These are phyloP conservation scores for Neoaliturus tenellus DNA, from an alignment of 2,888 invertebrate species.

Conservation along the genomic window DNA sequence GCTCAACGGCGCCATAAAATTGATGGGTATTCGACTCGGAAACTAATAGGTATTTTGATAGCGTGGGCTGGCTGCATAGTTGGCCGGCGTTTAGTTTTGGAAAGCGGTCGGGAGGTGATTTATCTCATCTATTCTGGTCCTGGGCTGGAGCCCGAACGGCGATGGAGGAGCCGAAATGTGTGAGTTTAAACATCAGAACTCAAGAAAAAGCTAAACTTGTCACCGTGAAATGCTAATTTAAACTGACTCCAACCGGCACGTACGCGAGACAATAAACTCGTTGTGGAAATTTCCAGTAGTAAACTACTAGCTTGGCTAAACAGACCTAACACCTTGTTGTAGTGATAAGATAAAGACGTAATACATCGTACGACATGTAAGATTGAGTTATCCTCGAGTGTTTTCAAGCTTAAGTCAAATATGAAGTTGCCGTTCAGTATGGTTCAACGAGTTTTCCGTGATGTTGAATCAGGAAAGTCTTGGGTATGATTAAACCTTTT, in stretches of 20 bases:
- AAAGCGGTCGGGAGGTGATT: not conserved
- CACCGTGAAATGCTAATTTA: not conserved
- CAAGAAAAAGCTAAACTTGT: not conserved
- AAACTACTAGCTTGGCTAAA: too few relatives aligned
- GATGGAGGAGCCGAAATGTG: not conserved
- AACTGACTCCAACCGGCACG: not conserved
- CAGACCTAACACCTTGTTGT: too few relatives aligned
- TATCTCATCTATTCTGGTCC: not conserved
- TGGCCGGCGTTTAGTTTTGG: not conserved
- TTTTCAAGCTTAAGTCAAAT: too few relatives aligned
- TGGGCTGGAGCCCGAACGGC: not conserved
- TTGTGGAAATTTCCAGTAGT: not conserved
- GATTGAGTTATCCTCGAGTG: too few relatives aligned
- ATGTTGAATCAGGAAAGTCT: too few relatives aligned
- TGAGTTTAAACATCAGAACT: not conserved
- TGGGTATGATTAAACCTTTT: too few relatives aligned
- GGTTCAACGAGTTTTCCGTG: too few relatives aligned
- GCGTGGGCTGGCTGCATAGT: not conserved
- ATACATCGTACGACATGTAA: too few relatives aligned
- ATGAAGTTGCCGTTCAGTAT: too few relatives aligned
- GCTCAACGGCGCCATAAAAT: not conserved
- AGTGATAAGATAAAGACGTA: not conserved
- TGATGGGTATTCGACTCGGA: not conserved
- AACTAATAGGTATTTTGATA: not conserved
- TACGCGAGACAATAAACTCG: not conserved